Evolutionary conservation across 1,140 invertebrate species (phyloP), one percentile per base, ranked within the genome.

Genomic region (Ceratitis capitata): DNA sequence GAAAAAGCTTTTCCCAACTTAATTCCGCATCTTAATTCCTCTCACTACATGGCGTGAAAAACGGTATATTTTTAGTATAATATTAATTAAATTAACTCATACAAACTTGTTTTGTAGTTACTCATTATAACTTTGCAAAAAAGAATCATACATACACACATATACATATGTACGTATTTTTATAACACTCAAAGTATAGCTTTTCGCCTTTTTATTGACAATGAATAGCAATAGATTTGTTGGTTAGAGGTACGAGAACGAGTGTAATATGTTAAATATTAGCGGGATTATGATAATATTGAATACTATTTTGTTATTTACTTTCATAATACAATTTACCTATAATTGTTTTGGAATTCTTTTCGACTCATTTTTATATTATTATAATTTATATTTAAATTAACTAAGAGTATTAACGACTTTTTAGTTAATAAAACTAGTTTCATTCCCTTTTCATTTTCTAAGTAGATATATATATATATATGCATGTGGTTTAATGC

Each of bases 271-370:
- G 39, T 78, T 26, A 45, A 45, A 9, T 78, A 78, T 35, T 78
- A 45, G 35, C 23, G 69, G 39, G n/a, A 78, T 45, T 35, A 78
- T 78, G 69, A 78, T 45, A 42, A 42, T 78, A 78, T 45, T 45
- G 35, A 78, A 78, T 78, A 5, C 3, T 45, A 78, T 39, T 78
- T 56, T 45, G 4, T 23, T 78, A 23, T 45, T 78, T 35, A 19
- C 10, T 78, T 78, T 78, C 39, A 78, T 78, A 78, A 78, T 78
- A 45, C n/a, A 78, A 78, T 78, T 78, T 78, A 45, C n/a, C 61
- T 69, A 69, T 69, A 69, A 32, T 32, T 61, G 69, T 45, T 45
- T 42, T 78, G n/a, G 69, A 45, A 78, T 64, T 58, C 3, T 39
- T 39, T 45, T 42, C 69, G 69, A 78, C 23, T 45, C 45, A 16